Percentiles rank a stretch among this genome's conserved stretches.
These are phyloP conservation scores for Huso huso DNA, from an alignment of 2,797 vertebrate genomes.

Conservation along the genomic window DNA sequence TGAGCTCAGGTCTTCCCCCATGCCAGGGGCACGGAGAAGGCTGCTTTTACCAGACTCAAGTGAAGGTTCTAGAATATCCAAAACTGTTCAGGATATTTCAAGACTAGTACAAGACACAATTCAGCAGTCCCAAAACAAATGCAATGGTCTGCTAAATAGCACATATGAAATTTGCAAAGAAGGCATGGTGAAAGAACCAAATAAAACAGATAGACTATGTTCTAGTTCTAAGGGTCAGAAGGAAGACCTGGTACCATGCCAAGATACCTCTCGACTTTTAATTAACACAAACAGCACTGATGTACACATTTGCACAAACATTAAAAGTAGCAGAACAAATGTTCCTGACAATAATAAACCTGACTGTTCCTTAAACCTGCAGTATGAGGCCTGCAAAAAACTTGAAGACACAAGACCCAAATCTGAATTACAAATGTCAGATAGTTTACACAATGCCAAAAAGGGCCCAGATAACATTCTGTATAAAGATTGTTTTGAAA, in stretches of 20 bases:
- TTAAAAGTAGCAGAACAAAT: conserved; percentile 42
- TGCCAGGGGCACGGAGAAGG: conserved; percentile 72
- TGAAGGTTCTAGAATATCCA: conserved; percentile 58
- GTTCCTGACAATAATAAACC: conserved; percentile 32
- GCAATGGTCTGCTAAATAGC: conserved; percentile 35
- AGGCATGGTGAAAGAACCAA: conserved; percentile 36
- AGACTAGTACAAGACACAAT: conserved; percentile 71
- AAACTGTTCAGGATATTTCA: conserved; percentile 67
- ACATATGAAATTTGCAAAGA: conserved; percentile 44
- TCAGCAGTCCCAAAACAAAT: conserved; percentile 57
- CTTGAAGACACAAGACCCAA: conserved; percentile 64
- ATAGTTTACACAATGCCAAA: conserved; percentile 48
- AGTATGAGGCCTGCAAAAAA: conserved; percentile 60
- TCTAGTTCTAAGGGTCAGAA: conserved; percentile 39
- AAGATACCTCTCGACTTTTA: conserved; percentile 48
- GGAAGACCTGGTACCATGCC: conserved; percentile 49
- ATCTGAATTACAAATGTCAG: conserved; percentile 37
- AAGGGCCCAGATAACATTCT: conserved; percentile 44
- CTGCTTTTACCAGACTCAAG: conserved; percentile 59
- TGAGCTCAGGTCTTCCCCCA: conserved; percentile 60
- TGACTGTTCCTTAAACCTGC: conserved; percentile 48
- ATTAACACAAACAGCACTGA: conserved; percentile 43
- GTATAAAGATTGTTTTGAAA: conserved; percentile 45
- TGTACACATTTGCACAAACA: conserved; percentile 66
- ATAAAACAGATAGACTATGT: conserved; percentile 36